Percentiles rank a stretch among this genome's conserved stretches.
Evolutionary conservation across 1,140 invertebrate species (phyloP).

Genomic region (Oryzaephilus surinamensis): DNA sequence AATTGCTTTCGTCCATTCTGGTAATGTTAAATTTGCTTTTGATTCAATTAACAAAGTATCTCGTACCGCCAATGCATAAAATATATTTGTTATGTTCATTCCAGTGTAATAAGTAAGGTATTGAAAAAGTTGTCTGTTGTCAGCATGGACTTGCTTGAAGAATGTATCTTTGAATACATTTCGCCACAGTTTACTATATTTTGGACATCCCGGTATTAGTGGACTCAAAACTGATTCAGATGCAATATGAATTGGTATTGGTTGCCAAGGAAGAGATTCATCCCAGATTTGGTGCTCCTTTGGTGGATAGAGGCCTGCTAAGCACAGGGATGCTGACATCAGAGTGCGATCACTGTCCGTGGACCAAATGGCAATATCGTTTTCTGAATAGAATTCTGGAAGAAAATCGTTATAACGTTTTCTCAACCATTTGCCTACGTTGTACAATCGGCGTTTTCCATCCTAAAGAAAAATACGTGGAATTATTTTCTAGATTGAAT

Average conservation of each 20-base stretch:
- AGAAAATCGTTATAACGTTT: constrained; percentile 1
- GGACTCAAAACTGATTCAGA: too few species aligned
- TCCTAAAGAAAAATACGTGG: too few species aligned
- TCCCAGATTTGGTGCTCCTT: not conserved
- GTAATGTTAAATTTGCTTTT: constrained; percentile 59
- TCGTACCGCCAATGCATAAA: too few species aligned
- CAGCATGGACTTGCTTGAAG: constrained; percentile 46
- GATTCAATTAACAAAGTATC: constrained; percentile 58
- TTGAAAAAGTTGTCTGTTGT: constrained; percentile 53
- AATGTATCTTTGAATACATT: constrained; percentile 45
- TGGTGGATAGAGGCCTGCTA: not conserved
- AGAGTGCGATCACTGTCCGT: not conserved
- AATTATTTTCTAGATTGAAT: too few species aligned
- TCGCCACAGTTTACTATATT: constrained; percentile 46
- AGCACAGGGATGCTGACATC: not conserved
- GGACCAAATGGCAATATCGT: not conserved
- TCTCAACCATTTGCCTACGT: not conserved
- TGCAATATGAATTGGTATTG: not conserved
- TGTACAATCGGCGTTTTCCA: not conserved
- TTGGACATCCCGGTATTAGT: constrained; percentile 55
- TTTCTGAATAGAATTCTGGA: not conserved
- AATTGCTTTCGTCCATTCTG: constrained; percentile 55
- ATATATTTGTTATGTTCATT: constrained; percentile 50
- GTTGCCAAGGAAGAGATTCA: not conserved
- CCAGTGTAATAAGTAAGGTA: constrained; percentile 40